Conservation (phyloP, 2,113 vertebrate genomes). For the Octodon degus region DNA sequence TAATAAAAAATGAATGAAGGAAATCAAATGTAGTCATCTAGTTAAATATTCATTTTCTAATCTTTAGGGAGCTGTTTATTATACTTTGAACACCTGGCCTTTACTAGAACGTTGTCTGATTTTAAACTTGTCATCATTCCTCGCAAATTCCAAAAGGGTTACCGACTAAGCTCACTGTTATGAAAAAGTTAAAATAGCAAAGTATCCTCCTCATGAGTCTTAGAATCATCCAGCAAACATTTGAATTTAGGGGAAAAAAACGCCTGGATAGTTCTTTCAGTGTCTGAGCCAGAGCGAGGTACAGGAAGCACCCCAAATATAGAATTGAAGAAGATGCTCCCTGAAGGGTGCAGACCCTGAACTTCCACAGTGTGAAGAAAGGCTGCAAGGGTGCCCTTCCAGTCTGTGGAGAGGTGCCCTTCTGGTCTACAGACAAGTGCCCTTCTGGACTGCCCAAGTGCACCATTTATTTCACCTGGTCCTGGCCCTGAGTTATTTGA, state of each 20-base stretch:
- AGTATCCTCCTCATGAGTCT: slow-evolving; percentile 15
- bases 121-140: slow-evolving; percentile 69
- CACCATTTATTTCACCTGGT: not conserved
- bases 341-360: rapidly evolving
- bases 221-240: not conserved
- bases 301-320: rapidly evolving
- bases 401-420: not conserved
- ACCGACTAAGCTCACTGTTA: slow-evolving; percentile 34
- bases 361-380: rapidly evolving
- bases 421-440: not conserved
- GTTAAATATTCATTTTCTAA: slow-evolving; percentile 89
- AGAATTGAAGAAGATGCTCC: not conserved
- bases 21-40: slow-evolving; percentile 86
- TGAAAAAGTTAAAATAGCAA: slow-evolving; percentile 45
- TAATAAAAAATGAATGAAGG: slow-evolving; percentile 88
- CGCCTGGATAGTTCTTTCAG: not conserved
- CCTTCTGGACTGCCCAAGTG: not conserved
- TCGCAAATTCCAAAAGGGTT: slow-evolving; percentile 60
- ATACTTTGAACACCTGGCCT: slow-evolving; percentile 80
- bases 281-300: not conserved
- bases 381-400: not conserved
- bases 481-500: not conserved
- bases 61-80: slow-evolving; percentile 83
- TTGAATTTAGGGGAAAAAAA: not conserved
- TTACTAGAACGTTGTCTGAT: slow-evolving; percentile 66